Evolutionary conservation across 2,797 vertebrate genomes (phyloP).

Genomic region (Sitta carolinensis): DNA sequence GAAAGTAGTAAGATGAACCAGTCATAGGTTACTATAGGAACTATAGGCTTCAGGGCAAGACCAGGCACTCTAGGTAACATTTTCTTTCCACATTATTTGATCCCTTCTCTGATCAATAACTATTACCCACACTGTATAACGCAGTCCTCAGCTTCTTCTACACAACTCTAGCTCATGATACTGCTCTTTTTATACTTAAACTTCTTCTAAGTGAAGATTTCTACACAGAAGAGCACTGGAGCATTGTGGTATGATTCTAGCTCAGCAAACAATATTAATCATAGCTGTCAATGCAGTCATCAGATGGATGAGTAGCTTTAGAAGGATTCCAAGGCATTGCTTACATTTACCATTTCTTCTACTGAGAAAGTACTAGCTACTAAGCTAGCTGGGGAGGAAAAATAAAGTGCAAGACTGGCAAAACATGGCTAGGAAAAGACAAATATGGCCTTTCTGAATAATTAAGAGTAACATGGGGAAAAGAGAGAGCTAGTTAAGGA

Average conservation of each 20-base stretch:
- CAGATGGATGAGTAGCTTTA: background rate
- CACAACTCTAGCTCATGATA: background rate
- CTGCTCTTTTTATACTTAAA: background rate
- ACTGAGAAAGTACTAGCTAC: background rate
- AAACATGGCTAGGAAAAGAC: background rate
- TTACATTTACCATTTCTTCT: background rate
- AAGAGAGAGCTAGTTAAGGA: background rate
- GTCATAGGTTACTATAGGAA: background rate
- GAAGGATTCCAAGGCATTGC: background rate
- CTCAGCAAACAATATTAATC: background rate
- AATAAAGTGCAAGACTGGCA: background rate
- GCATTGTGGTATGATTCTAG: background rate
- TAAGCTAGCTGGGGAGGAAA: background rate
- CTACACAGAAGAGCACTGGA: background rate
- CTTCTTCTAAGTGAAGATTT: background rate
- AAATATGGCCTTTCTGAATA: background rate
- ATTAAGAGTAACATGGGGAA: background rate
- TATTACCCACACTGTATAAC: background rate
- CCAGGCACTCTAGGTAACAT: background rate
- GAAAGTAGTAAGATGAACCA: background rate
- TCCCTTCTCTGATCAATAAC: background rate
- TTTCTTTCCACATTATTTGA: background rate
- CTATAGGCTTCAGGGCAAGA: background rate
- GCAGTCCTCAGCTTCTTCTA: background rate
- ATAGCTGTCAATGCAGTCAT: background rate